Percentiles rank a stretch among this genome's conserved stretches.
phyloP scores from a whole-genome alignment of 1,140 invertebrate species.

The Panonychus citri region DNA sequence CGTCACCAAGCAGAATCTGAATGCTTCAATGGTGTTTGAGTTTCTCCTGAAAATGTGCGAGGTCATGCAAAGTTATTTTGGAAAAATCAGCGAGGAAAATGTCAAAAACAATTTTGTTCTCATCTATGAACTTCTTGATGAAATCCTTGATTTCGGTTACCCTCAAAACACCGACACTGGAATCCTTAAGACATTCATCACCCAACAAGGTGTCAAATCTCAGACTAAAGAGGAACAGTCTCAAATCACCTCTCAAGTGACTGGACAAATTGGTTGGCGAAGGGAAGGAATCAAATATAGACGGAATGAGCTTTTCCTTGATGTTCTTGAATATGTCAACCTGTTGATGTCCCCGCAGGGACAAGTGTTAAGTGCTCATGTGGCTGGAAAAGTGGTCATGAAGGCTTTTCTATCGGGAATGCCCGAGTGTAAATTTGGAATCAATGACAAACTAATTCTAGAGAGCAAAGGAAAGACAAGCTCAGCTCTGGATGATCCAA shows the following conservation, averaged over 20 bases:
- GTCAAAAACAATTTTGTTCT: constrained; percentile 99
- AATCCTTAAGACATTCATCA: constrained; percentile 96
- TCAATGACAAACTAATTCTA: constrained; percentile 99
- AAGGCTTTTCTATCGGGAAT: constrained; percentile 98
- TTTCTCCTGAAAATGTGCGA: constrained; percentile 97
- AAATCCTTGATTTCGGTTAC: constrained; percentile 98
- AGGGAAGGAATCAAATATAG: constrained; percentile 97
- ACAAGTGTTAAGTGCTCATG: constrained; percentile 94
- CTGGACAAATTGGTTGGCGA: constrained; percentile 46
- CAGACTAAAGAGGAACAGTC: constrained; percentile 97
- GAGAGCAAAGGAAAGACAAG: constrained; percentile 68
- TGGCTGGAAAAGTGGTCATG: constrained; percentile 98
- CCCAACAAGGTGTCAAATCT: constrained; percentile 96
- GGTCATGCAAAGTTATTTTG: constrained; percentile 99
- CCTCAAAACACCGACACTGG: constrained; percentile 99
- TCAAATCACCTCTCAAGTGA: constrained; percentile 87
- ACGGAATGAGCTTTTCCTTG: constrained; percentile 92
- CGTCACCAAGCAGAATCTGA: constrained; percentile 98
- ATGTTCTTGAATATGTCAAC: constrained; percentile 98
- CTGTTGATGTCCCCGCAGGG: constrained; percentile 98
- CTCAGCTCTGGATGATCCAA: constrained; percentile 43
- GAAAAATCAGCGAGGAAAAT: constrained; percentile 98
- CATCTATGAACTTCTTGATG: constrained; percentile 96
- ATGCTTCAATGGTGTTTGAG: constrained; percentile 99
- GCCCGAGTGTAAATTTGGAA: constrained; percentile 99